phyloP scores from a whole-genome alignment of 2,797 vertebrate species.

The Taeniopygia guttata region DNA sequence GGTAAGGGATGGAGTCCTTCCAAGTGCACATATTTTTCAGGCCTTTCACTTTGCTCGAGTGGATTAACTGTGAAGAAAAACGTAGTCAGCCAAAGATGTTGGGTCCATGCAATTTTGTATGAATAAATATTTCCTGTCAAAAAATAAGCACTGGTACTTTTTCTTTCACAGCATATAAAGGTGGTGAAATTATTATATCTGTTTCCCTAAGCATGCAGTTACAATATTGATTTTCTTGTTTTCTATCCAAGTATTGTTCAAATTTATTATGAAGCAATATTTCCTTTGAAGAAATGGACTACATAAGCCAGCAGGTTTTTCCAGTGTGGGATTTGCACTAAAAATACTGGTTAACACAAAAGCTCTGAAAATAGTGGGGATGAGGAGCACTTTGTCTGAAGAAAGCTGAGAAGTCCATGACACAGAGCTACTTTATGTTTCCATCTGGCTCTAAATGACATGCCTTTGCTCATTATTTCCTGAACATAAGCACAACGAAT shows the following conservation, averaged over 20 bases:
- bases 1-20: background rate
- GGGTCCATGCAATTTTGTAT: background rate
- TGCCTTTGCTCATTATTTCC: background rate
- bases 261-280: background rate
- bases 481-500: fast-evolving
- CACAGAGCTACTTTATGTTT: background rate
- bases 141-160: background rate
- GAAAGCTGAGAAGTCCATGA: background rate
- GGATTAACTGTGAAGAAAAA: background rate
- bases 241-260: background rate
- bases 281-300: background rate
- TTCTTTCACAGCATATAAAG: background rate
- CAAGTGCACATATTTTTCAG: background rate
- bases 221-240: background rate
- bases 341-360: background rate
- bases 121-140: background rate
- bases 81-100: background rate
- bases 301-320: background rate
- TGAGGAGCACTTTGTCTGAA: background rate
- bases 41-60: background rate
- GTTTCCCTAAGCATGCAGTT: background rate
- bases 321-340: background rate
- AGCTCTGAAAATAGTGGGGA: background rate
- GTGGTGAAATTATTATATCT: background rate
- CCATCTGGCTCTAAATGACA: background rate